Conservation (phyloP, 1,140 invertebrate species). For the Propsilocerus akamusi region DNA sequence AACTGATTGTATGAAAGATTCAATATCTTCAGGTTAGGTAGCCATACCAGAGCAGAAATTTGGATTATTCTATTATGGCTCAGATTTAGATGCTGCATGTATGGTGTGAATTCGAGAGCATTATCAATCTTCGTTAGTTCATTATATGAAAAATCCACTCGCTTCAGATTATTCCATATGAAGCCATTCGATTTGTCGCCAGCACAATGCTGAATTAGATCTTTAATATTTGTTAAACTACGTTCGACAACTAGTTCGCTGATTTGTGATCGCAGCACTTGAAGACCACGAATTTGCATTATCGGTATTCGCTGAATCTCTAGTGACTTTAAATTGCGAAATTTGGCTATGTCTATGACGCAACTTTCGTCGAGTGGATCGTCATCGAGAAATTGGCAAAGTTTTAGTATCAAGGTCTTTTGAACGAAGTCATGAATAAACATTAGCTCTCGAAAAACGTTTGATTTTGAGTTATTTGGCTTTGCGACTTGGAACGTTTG, state of each 20-base stretch:
- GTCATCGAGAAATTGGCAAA: slow-evolving; percentile 24
- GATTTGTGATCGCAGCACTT: slow-evolving; percentile 31
- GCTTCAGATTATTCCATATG: slow-evolving; percentile 37
- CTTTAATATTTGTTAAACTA: slow-evolving; percentile 22
- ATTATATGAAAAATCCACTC: slow-evolving; percentile 36
- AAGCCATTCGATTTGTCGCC: slow-evolving; percentile 34
- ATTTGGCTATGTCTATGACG: slow-evolving; percentile 33
- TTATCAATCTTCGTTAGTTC: slow-evolving; percentile 29
- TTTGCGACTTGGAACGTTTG: slow-evolving; percentile 33
- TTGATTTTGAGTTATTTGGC: slow-evolving; percentile 27
- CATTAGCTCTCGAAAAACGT: slow-evolving; percentile 32
- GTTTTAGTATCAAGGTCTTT: slow-evolving; percentile 32
- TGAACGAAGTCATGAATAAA: slow-evolving; percentile 42
- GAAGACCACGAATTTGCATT: slow-evolving; percentile 31
- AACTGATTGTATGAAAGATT: slow-evolving; percentile 43
- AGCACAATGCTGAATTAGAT: slow-evolving; percentile 32
- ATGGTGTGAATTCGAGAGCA: slow-evolving; percentile 36
- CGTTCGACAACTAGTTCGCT: slow-evolving; percentile 32
- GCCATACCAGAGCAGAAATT: slow-evolving; percentile 24
- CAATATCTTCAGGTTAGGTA: slow-evolving; percentile 36
- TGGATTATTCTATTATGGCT: slow-evolving; percentile 37
- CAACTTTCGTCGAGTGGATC: slow-evolving; percentile 12
- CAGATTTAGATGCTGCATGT: slow-evolving; percentile 35
- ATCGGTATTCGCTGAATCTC: slow-evolving; percentile 38
- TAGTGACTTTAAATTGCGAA: slow-evolving; percentile 32